phyloP scores from a whole-genome alignment of 2,888 invertebrate species.

The Agrenia bidenticulata region DNA sequence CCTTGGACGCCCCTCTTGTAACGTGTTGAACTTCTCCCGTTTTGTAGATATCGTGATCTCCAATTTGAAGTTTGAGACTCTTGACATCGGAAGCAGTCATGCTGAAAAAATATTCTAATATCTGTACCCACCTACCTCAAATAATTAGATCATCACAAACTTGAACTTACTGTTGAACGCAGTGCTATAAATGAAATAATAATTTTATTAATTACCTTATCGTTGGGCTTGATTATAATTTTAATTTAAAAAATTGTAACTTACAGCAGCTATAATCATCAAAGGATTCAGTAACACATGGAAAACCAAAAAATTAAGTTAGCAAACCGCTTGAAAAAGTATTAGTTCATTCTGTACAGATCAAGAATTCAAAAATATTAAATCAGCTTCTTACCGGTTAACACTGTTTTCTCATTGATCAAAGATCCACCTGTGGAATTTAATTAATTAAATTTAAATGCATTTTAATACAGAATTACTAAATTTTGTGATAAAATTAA shows the following conservation, averaged over 20 bases:
- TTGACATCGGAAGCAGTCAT: constrained; percentile 36
- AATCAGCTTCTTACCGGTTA: constrained; percentile 28
- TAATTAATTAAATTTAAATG: no score
- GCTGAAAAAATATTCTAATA: constrained; percentile 17
- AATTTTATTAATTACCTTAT: background rate
- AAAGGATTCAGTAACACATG: no score
- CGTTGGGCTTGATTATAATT: background rate
- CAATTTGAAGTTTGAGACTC: constrained; percentile 33
- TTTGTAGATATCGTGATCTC: constrained; percentile 38
- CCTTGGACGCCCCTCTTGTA: constrained; percentile 56
- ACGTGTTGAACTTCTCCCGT: constrained; percentile 26
- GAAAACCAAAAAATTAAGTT: no score
- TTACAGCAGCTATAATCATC: background rate
- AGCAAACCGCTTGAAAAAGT: constrained; percentile 40
- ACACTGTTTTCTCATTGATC: constrained; percentile 26
- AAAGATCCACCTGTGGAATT: constrained; percentile 7
- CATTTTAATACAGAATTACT: no score
- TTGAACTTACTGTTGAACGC: constrained; percentile 53
- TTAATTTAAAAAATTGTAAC: constrained; percentile 11
- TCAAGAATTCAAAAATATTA: background rate
- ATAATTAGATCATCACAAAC: background rate
- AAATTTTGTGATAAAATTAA: no score
- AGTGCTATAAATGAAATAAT: constrained; percentile 44
- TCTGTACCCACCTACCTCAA: background rate
- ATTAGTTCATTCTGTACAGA: constrained; percentile 1